A percentile compares a stretch with the other conserved stretches of the same genome.
These are phyloP conservation scores for Pangasius sanitwongsei DNA, from an alignment of 2,797 vertebrate genomes.

Conservation along the genomic window DNA sequence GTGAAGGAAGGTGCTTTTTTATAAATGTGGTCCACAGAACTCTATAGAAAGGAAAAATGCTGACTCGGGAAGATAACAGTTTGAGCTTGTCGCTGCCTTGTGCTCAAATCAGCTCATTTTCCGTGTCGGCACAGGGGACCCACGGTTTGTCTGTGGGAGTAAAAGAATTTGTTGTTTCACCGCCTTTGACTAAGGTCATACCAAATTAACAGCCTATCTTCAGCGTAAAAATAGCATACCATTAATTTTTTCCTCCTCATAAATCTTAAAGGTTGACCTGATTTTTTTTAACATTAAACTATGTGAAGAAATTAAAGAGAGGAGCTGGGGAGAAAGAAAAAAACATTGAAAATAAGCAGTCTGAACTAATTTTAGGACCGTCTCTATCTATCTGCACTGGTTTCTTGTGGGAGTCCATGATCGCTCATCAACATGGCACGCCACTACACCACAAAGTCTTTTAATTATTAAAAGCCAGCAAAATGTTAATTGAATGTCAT, in stretches of 20 bases:
- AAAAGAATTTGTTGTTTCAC: constrained; percentile 80
- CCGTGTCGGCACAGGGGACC: constrained; percentile 69
- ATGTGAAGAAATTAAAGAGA: constrained; percentile 77
- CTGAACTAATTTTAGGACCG: constrained; percentile 71
- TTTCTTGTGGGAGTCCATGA: background rate
- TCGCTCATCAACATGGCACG: background rate
- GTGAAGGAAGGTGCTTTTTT: constrained; percentile 68
- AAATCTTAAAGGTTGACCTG: constrained; percentile 85
- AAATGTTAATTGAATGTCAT: constrained; percentile 35
- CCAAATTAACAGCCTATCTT: constrained; percentile 83
- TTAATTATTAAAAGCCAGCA: constrained; percentile 25
- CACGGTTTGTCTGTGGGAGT: constrained; percentile 73
- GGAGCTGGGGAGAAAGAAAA: constrained; percentile 46
- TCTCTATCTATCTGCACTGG: constrained; percentile 56
- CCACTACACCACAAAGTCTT: background rate
- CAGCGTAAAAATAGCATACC: constrained; percentile 84
- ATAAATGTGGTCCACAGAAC: constrained; percentile 52
- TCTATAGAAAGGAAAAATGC: constrained; percentile 58
- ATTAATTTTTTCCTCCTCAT: constrained; percentile 81
- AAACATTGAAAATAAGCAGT: constrained; percentile 69
- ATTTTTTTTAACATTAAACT: constrained; percentile 83
- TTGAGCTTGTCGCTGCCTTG: constrained; percentile 54
- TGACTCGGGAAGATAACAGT: constrained; percentile 76
- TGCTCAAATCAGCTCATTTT: constrained; percentile 63
- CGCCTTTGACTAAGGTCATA: constrained; percentile 87